These are phyloP conservation scores for Rhingia rostrata DNA, from an alignment of 2,888 invertebrate genomes.

Conservation along the genomic window DNA sequence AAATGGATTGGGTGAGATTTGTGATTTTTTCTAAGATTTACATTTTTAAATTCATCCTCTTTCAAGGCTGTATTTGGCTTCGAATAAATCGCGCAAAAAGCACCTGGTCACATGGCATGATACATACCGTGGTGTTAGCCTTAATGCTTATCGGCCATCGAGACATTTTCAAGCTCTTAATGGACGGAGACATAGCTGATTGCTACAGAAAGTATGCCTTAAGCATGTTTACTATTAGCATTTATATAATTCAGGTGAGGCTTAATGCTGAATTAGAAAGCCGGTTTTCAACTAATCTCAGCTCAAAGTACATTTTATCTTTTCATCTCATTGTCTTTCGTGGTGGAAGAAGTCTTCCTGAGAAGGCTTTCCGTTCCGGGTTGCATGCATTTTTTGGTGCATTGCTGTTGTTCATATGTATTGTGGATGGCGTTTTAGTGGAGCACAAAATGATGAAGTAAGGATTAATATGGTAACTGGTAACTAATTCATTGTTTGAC, in stretches of 20 bases:
- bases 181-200: slow-evolving; percentile 9
- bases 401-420: slow-evolving; percentile 47
- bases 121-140: slow-evolving; percentile 11
- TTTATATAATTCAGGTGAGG: slow-evolving; percentile 39
- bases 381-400: slow-evolving; percentile 50
- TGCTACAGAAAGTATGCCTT: slow-evolving; percentile 23
- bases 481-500: no score
- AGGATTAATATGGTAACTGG: background rate
- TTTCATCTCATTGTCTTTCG: slow-evolving; percentile 36
- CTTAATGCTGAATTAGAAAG: background rate
- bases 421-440: slow-evolving; percentile 28
- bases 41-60: background rate
- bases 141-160: slow-evolving; percentile 30
- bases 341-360: slow-evolving; percentile 3
- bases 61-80: slow-evolving; percentile 16
- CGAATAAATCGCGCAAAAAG: slow-evolving; percentile 12
- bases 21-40: background rate
- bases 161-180: slow-evolving; percentile 9
- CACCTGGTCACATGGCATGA: slow-evolving; percentile 1
- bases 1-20: slow-evolving; percentile 36
- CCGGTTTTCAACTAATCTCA: background rate
- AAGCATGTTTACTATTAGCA: slow-evolving; percentile 19
- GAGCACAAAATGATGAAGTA: slow-evolving; percentile 4
- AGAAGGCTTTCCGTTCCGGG: slow-evolving; percentile 24
- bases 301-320: slow-evolving; percentile 27